Evolutionary conservation across 2,888 invertebrate genomes (phyloP).

Genomic region (Diaphora mendica): DNA sequence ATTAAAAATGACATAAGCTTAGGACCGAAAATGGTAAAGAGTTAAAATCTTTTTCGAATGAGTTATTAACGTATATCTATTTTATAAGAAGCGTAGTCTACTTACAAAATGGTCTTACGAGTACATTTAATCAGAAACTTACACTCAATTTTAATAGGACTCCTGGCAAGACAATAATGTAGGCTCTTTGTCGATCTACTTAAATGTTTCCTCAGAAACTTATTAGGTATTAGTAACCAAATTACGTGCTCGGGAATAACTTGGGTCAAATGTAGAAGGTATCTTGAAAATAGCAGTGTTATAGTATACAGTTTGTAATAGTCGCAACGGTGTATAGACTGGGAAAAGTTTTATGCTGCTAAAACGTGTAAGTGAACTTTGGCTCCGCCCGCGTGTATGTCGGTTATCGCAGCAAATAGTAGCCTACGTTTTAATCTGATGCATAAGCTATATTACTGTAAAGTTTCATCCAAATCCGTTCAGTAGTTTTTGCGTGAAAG

Average conservation of each 20-base stretch:
- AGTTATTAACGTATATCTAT: neutral
- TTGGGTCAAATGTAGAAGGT: neutral
- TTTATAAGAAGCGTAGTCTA: neutral
- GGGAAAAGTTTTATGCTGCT: neutral
- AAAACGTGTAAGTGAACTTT: neutral
- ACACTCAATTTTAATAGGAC: constrained; percentile 19
- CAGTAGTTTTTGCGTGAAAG: too few species aligned
- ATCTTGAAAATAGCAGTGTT: neutral
- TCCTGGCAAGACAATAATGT: constrained; percentile 19
- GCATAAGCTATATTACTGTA: too few species aligned
- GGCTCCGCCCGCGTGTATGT: too few species aligned
- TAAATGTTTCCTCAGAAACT: constrained; percentile 13
- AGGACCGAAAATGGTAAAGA: neutral
- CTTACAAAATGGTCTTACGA: neutral
- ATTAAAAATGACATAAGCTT: too few species aligned
- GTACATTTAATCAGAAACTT: constrained; percentile 11
- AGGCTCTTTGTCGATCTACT: constrained; percentile 5
- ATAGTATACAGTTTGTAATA: neutral
- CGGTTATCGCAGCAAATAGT: too few species aligned
- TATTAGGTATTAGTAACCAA: constrained; percentile 24
- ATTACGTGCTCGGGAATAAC: constrained; percentile 21
- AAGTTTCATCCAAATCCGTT: too few species aligned
- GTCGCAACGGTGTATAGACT: too few species aligned
- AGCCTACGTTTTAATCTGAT: too few species aligned
- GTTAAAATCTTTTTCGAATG: neutral